Evolutionary conservation across 2,113 vertebrate species (phyloP), one percentile per base, ranked within the genome.

Genomic region (Cinclus mexicanus): DNA sequence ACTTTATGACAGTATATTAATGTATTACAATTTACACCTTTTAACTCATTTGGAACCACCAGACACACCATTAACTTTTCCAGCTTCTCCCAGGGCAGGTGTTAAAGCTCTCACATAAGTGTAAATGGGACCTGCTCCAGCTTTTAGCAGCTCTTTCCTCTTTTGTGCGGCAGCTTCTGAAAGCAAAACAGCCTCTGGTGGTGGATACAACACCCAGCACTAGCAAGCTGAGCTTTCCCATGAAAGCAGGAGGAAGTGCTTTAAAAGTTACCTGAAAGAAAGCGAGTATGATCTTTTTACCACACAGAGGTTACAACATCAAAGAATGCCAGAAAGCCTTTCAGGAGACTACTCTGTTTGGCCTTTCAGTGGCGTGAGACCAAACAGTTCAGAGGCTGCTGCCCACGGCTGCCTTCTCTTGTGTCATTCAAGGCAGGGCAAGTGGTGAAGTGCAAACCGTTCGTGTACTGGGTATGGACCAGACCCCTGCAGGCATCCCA

Each of bases 361-460:
- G 75, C 88, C 79, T 90, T 71, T 89, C 1, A 75, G 60, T 37
- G 84, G 79, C 4, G 9, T 33, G 57, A 96, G 86, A 87, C 44
- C 83, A 75, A 96, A 75, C 12, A 83, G 80, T 61, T 83, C 80
- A 82, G 71, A 7, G 88, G 35, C 82, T 93, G 68, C 86, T 96
- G 92, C 90, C 87, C 75, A 46, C 5, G 7, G 75, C 72, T 90
- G 85, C 67, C 50, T 95, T 64, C 90, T 28, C 47, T 23, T 53
- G 52, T 71, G 53, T 20, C 79, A 21, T 4, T 86, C 83, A 56
- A 15, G 63, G 26, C 49, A 60, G 57, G 39, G 46, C 2, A 93
- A 74, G 86, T 14, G 60, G 47, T 44, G 56, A 55, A 90, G 83
- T 37, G n/a, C 35, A 92, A 95, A 77, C 44, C 13, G 14, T 25